Evolutionary conservation across 2,888 invertebrate genomes (phyloP), one percentile per base, ranked within the genome.

Genomic region (Drosophila paramelanica): DNA sequence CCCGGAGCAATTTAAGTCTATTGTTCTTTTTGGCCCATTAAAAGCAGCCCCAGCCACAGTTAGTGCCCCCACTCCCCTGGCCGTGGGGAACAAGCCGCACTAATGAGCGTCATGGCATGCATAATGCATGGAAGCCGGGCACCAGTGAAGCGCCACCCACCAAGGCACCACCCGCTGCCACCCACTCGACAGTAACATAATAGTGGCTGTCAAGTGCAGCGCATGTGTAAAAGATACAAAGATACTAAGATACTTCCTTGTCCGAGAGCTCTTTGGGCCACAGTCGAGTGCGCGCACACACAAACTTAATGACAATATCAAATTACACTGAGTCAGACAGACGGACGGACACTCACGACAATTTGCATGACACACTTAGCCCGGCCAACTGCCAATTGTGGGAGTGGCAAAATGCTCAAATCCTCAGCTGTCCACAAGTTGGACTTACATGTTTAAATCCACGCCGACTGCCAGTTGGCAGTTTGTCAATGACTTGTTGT

Each of bases 251-350:
- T 86, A 83, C 83, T 83, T 83, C 83, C 83, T 83, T 79, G 77
- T 83, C 77, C 84, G 69, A 86, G 77, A 59, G 67, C 70, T 53
- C 62, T 60, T 39, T 42, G 52, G 67, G 58, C 81, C 85, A 82
- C 86, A 83, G 79, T 85, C 77, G 88, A 85, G 88, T 85, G 88
- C 88, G 88, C 88, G 70, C 82, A 77, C 80, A 77, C 74, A 61
- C 36, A 73, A 82, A 75, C 84, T 86, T 88, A 88, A 83, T 83
- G 82, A 85, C 88, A 85, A 83, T 88, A 83, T 83, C 82, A 83
- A 85, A 81, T 83, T 83, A 88, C 82, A 72, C 53, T 45, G 52
- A 46, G 17, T 42, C 27, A n/a, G 23, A 38, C 31, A 51, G 6
- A 27, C 36, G 20, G 23, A 52, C 55, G 42, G 45, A 55, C 67